These are phyloP conservation scores for Plemyria rubiginata DNA, from an alignment of 2,888 invertebrate species.

Conservation along the genomic window DNA sequence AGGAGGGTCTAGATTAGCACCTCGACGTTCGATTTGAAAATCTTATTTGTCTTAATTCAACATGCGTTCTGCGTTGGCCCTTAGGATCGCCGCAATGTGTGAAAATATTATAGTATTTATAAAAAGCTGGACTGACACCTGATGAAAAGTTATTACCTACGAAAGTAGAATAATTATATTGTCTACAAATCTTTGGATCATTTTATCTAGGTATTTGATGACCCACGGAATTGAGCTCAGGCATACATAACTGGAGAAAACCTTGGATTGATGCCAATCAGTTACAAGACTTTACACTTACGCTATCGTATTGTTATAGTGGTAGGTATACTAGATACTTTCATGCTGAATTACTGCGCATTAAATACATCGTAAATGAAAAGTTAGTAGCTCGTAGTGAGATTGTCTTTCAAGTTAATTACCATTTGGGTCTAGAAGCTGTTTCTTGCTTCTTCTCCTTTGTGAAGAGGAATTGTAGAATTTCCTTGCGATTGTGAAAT, in stretches of 20 bases:
- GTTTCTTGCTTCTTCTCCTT: neutral
- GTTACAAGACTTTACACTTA: conserved; percentile 46
- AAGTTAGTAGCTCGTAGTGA: neutral
- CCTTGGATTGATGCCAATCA: conserved; percentile 71
- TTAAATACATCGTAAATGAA: neutral
- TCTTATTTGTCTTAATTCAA: too few species aligned
- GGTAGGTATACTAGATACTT: conserved; percentile 20
- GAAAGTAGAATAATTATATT: neutral
- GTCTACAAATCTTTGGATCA: conserved; percentile 9
- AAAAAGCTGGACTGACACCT: neutral
- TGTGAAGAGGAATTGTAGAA: conserved; percentile 31
- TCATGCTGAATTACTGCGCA: conserved; percentile 6
- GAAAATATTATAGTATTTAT: too few species aligned
- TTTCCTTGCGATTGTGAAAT: conserved; percentile 67
- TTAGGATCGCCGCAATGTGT: too few species aligned
- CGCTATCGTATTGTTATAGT: conserved; percentile 37
- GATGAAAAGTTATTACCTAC: neutral
- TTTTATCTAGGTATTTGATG: conserved; percentile 24
- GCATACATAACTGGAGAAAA: conserved; percentile 49
- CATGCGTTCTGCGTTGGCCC: too few species aligned
- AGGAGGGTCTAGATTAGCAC: too few species aligned
- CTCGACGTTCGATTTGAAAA: too few species aligned
- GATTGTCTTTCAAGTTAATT: neutral
- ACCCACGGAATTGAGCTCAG: conserved; percentile 29
- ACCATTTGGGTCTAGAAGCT: neutral